These are phyloP conservation scores for Enteromius radiatus DNA, from an alignment of 2,797 vertebrate genomes.

Conservation along the genomic window DNA sequence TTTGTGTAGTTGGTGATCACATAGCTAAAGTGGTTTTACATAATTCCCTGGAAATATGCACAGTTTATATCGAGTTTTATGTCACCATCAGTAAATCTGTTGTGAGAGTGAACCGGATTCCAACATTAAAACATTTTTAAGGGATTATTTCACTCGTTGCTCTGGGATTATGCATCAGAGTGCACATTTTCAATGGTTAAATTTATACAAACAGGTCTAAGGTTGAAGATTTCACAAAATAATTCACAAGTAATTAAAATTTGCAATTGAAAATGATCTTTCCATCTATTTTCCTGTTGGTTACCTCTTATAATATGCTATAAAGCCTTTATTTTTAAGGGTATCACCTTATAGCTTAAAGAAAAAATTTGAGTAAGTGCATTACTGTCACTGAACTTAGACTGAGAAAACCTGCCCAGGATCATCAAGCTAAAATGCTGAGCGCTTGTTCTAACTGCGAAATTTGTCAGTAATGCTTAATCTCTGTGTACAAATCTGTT, in stretches of 20 bases:
- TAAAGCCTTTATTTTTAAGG: background rate
- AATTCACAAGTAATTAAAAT: background rate
- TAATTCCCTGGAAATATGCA: slow-evolving; percentile 16
- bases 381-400: slow-evolving; percentile 3
- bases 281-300: background rate
- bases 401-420: slow-evolving; percentile 25
- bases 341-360: background rate
- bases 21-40: slow-evolving; percentile 26
- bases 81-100: slow-evolving; percentile 39
- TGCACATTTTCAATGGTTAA: background rate
- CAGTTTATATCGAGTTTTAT: slow-evolving; percentile 13
- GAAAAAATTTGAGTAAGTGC: background rate
- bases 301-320: background rate
- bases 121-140: slow-evolving; percentile 27
- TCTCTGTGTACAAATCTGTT: slow-evolving; percentile 43
- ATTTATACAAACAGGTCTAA: background rate
- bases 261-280: background rate
- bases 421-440: slow-evolving; percentile 14
- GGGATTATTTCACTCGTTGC: slow-evolving; percentile 16
- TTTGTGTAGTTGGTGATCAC: slow-evolving; percentile 5
- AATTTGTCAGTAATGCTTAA: slow-evolving; percentile 32
- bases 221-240: background rate
- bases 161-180: slow-evolving; percentile 21
- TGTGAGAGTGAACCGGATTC: slow-evolving; percentile 31
- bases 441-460: slow-evolving; percentile 2